phyloP scores from a whole-genome alignment of 2,113 vertebrate genomes.

The Physeter macrocephalus region DNA sequence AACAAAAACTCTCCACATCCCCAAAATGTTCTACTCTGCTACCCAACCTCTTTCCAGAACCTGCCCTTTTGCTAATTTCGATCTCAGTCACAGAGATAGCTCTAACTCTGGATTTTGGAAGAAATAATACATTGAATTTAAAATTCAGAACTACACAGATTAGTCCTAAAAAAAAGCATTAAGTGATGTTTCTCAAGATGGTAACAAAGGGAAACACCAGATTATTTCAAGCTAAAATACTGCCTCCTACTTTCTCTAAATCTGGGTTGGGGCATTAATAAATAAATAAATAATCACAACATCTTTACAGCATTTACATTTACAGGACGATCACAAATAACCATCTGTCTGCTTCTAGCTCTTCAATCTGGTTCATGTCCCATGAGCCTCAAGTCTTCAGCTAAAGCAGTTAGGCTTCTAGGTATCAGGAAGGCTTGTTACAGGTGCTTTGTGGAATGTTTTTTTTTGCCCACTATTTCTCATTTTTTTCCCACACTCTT shows the following conservation, averaged over 20 bases:
- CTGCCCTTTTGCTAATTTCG: constrained; percentile 66
- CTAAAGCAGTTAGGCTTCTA: constrained; percentile 73
- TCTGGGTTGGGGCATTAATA: constrained; percentile 55
- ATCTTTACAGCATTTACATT: constrained; percentile 78
- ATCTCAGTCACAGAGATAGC: not conserved
- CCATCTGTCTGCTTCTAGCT: constrained; percentile 80
- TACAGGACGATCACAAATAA: constrained; percentile 82
- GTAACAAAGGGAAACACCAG: constrained; percentile 20
- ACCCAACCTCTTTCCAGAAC: constrained; percentile 55
- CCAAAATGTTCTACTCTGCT: not conserved
- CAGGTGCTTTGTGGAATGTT: constrained; percentile 79
- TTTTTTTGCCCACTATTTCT: constrained; percentile 69
- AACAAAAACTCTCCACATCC: not conserved
- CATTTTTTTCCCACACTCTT: constrained; percentile 27
- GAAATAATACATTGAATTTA: constrained; percentile 51
- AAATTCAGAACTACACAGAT: constrained; percentile 35
- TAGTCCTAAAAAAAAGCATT: constrained; percentile 55
- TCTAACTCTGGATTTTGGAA: constrained; percentile 50
- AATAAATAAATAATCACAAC: constrained; percentile 34
- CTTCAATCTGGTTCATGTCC: constrained; percentile 78
- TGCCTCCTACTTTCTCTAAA: constrained; percentile 54
- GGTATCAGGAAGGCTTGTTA: constrained; percentile 68
- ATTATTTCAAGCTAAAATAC: constrained; percentile 60
- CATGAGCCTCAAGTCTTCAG: constrained; percentile 72
- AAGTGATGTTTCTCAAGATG: constrained; percentile 32